Base-by-base conservation (phyloP, 2,888 invertebrate genomes). In the Camponotus fellah region DNA sequence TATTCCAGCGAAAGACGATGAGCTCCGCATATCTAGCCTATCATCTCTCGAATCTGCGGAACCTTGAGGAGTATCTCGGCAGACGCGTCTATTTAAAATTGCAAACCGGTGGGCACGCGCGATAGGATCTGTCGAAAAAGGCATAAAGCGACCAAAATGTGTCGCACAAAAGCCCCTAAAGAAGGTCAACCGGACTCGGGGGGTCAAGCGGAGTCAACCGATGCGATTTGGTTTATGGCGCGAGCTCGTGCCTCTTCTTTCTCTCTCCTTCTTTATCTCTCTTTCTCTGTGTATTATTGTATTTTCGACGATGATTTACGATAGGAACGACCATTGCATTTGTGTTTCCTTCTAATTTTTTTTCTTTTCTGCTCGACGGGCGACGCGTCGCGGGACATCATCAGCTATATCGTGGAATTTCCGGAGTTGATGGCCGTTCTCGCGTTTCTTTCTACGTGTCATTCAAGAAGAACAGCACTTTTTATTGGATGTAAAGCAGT, bases 151-250 rank as follows among this genome's bases (percentile, higher is more conserved):
- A 90, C 56, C 76, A 85, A 82, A 91, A 90, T 91, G 80, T 89
- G 89, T 89, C 87, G 84, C 88, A 90, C 89, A 92, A 90, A 92
- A 86, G 90, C 85, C 65, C 53, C 75, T 68, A 65, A 86, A 79
- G 81, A 77, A 77, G 68, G 68, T 77, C 68, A 77, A 77, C 68
- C 76, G 53, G 69, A 77, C 76, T 77, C 76, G 40, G 34, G n/a
- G 26, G 91, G 92, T 92, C 90, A 89, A 80, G 69, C 85, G 87
- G 85, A 91, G 91, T 92, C 91, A 88, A 88, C 88, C 79, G 87
- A 91, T 87, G 89, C 88, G 88, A 92, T 92, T 92, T 92, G 90
- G 90, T 92, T 92, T 91, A 91, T 88, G 91, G 87, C 87, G 84
- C 85, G 87, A 86, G 88, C 82, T 65, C 75, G 79, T 85, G 80